Evolutionary conservation across 2,888 invertebrate genomes (phyloP).

Genomic region (Dione juno): DNA sequence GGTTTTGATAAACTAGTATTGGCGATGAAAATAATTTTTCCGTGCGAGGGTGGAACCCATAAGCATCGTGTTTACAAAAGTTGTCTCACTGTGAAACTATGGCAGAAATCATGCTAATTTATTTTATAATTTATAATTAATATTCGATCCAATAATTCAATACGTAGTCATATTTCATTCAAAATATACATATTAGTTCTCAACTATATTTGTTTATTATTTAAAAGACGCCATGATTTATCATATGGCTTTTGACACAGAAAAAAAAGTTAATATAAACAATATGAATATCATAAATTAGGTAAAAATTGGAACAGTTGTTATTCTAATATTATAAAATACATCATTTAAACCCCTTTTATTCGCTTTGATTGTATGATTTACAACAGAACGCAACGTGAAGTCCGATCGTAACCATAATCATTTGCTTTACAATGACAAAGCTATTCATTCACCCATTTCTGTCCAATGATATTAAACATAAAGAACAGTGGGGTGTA

Average conservation of each 20-base stretch:
- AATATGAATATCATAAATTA: background rate
- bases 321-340: slow-evolving; percentile 12
- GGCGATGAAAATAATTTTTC: no score
- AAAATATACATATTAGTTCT: no score
- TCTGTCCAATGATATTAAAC: slow-evolving; percentile 74
- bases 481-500: slow-evolving; percentile 79
- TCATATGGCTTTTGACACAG: background rate
- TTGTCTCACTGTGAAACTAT: no score
- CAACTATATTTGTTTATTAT: no score
- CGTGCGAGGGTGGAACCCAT: no score
- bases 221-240: no score
- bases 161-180: no score
- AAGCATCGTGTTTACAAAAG: no score
- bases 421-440: slow-evolving; percentile 79
- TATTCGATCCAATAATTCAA: no score
- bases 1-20: no score
- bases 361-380: slow-evolving; percentile 47
- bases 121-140: no score
- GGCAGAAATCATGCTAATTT: no score
- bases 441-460: slow-evolving; percentile 73
- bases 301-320: slow-evolving; percentile 9
- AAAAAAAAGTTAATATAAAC: background rate
- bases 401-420: slow-evolving; percentile 76
- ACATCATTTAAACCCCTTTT: slow-evolving; percentile 34
- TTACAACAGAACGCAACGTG: slow-evolving; percentile 73